A percentile compares a stretch with the other conserved stretches of the same genome.
Evolutionary conservation across 35 echinoderm and acorn worm species (phyloP).

Genomic region (Diadema setosum): DNA sequence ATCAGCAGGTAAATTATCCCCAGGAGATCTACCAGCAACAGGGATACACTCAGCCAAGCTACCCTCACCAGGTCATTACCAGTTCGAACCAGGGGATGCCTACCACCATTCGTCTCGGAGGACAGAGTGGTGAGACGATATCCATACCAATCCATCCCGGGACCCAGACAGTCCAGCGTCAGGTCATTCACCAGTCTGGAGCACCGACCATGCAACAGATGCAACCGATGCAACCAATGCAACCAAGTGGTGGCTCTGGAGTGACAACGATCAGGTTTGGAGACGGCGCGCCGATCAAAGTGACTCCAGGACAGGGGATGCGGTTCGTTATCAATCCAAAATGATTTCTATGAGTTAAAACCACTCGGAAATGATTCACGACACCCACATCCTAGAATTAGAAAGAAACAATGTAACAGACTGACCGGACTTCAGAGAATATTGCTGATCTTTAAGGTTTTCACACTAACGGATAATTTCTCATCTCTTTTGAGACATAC

Average conservation of each 20-base stretch:
- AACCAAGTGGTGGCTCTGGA: not conserved
- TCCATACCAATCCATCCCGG: not conserved
- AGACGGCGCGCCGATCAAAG: not conserved
- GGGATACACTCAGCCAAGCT: not conserved
- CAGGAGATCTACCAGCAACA: conserved; percentile 12
- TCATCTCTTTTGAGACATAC: no score
- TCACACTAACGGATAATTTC: no score
- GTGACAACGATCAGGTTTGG: conserved; percentile 3
- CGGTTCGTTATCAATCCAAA: conserved; percentile 15
- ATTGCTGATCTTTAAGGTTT: no score
- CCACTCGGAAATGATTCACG: no score
- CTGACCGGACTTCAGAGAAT: no score
- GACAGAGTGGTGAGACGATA: not conserved
- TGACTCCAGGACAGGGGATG: not conserved
- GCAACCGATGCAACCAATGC: not conserved
- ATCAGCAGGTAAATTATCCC: not conserved
- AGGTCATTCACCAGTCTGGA: not conserved
- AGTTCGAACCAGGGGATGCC: not conserved
- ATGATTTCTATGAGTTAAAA: not conserved
- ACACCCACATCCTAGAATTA: no score
- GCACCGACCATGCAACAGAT: not conserved
- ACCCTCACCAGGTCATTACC: not conserved
- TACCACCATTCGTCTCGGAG: not conserved
- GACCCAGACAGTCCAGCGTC: not conserved
- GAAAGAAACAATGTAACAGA: no score